These are phyloP conservation scores for Araneus ventricosus DNA, from an alignment of 1,140 invertebrate genomes.

Conservation along the genomic window DNA sequence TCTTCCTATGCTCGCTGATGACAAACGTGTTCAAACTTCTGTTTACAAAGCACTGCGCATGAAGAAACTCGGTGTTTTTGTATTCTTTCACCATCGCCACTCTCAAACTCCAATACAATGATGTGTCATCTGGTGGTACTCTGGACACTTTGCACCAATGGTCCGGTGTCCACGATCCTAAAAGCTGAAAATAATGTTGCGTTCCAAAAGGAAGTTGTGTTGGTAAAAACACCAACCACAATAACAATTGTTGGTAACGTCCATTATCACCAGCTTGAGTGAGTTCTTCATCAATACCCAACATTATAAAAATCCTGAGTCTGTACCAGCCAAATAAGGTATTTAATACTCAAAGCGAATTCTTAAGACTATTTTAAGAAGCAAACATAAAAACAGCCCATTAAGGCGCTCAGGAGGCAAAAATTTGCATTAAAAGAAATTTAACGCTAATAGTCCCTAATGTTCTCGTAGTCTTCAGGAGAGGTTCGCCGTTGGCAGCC, in stretches of 20 bases:
- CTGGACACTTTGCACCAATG: slow-evolving; percentile 84
- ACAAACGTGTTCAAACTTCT: slow-evolving; percentile 20
- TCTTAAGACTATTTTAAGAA: neutral
- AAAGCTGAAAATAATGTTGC: slow-evolving; percentile 93
- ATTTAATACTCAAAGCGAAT: neutral
- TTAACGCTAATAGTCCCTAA: neutral
- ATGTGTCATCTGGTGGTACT: neutral
- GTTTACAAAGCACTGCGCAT: slow-evolving; percentile 56
- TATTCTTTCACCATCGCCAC: slow-evolving; percentile 45
- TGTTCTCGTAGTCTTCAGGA: neutral
- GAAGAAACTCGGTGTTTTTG: neutral
- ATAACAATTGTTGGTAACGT: slow-evolving; percentile 89
- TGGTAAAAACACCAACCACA: slow-evolving; percentile 92
- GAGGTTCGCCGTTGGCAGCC: neutral
- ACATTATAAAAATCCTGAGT: neutral
- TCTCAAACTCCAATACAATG: slow-evolving; percentile 39
- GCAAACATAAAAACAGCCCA: neutral
- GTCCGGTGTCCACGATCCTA: slow-evolving; percentile 86
- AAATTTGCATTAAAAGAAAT: neutral
- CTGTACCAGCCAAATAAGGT: neutral
- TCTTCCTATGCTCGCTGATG: neutral
- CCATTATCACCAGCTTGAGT: slow-evolving; percentile 92
- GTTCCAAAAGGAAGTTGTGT: slow-evolving; percentile 93
- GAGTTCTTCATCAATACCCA: slow-evolving; percentile 91
- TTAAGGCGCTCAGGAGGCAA: neutral